phyloP scores from a whole-genome alignment of 2,888 invertebrate species.

The Unio delphinus region DNA sequence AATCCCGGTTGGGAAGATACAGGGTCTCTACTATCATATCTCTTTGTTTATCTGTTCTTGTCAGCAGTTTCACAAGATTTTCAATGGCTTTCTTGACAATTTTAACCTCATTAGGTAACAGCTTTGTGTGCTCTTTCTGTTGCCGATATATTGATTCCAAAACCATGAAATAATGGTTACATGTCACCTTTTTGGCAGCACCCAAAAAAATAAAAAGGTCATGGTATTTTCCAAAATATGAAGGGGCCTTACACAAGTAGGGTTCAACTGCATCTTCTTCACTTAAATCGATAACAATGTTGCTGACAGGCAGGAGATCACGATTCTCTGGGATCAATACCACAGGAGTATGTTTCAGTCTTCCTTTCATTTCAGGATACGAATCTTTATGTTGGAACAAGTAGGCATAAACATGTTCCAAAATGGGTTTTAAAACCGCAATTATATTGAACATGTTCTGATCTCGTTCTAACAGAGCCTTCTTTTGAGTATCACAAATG shows the following conservation, averaged over 20 bases:
- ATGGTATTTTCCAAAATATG: slow-evolving; percentile 3
- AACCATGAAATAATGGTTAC: slow-evolving; percentile 7
- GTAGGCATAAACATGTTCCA: slow-evolving; percentile 11
- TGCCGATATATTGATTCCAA: slow-evolving; percentile 1
- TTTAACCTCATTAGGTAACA: too few relatives aligned
- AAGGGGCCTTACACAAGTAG: slow-evolving; percentile 9
- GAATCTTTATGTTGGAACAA: not conserved
- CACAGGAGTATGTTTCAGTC: slow-evolving; percentile 4
- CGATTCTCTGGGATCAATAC: slow-evolving; percentile 8
- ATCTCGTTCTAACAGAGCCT: not conserved
- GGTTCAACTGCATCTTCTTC: slow-evolving; percentile 9
- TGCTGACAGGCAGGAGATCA: not conserved
- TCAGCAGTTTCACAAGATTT: too few relatives aligned
- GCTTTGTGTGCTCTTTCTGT: not conserved
- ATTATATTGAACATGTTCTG: too few relatives aligned
- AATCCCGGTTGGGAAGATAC: not conserved
- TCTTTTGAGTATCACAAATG: slow-evolving; percentile 13
- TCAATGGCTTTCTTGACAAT: too few relatives aligned
- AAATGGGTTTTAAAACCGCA: not conserved
- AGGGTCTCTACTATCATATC: too few relatives aligned
- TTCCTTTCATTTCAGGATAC: slow-evolving; percentile 5
- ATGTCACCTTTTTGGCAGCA: slow-evolving; percentile 1
- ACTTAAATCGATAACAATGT: not conserved
- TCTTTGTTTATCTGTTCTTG: too few relatives aligned
- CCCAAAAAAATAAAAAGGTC: slow-evolving; percentile 12